Conservation (phyloP, 2,797 vertebrate genomes). For the Psittacula derbiana region DNA sequence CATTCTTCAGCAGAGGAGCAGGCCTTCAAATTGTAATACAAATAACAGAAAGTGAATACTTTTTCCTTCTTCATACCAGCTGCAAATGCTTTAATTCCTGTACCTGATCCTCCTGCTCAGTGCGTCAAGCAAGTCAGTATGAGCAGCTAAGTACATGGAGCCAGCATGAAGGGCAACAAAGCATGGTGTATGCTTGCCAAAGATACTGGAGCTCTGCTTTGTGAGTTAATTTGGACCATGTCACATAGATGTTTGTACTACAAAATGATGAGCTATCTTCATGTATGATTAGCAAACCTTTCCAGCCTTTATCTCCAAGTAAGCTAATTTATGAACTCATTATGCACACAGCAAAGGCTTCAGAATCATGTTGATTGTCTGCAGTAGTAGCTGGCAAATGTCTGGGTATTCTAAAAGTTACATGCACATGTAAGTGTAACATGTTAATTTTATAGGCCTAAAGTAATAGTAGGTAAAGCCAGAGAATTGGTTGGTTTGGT, state of each 20-base stretch:
- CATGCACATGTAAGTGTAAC: not conserved
- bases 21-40: slow-evolving; percentile 77
- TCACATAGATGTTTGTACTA: not conserved
- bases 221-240: not conserved
- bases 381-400: not conserved
- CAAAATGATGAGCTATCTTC: not conserved
- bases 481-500: not conserved
- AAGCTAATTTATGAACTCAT: not conserved
- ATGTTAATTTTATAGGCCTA: not conserved
- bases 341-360: not conserved
- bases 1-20: slow-evolving; percentile 92
- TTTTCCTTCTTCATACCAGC: not conserved
- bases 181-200: not conserved
- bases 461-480: not conserved
- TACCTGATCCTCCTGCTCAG: not conserved
- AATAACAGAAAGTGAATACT: not conserved
- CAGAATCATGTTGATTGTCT: not conserved
- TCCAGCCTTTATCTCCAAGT: not conserved
- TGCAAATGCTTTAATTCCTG: not conserved
- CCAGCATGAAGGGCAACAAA: not conserved
- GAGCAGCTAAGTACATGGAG: not conserved
- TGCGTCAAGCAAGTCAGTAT: not conserved
- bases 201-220: not conserved
- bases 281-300: not conserved
- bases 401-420: not conserved